phyloP scores from a whole-genome alignment of 2,113 vertebrate genomes.

The Aspidoscelis tigris region DNA sequence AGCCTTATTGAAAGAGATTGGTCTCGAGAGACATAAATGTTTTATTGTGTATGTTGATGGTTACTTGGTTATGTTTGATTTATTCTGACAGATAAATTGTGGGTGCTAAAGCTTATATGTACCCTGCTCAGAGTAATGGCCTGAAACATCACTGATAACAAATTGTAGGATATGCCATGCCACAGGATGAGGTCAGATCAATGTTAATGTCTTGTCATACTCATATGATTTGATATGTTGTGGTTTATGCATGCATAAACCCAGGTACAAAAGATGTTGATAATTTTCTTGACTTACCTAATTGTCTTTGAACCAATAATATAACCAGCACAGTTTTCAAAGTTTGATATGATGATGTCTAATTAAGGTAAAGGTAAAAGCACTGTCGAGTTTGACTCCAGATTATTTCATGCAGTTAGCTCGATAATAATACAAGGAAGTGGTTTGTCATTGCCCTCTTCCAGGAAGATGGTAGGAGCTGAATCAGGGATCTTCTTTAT shows the following conservation, averaged over 20 bases:
- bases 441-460: no score
- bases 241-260: constrained; percentile 1
- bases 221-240: constrained; percentile 9
- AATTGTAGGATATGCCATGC: neutral
- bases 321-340: neutral
- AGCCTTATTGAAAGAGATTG: neutral
- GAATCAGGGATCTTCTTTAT: no score
- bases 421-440: no score
- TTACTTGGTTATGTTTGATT: constrained; percentile 12
- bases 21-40: neutral
- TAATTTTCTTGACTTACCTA: constrained; percentile 8
- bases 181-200: constrained; percentile 5
- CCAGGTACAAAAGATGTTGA: neutral
- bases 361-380: no score
- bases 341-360: no score
- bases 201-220: constrained; percentile 31
- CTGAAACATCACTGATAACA: constrained; percentile 15
- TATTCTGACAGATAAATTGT: constrained; percentile 4
- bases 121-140: neutral
- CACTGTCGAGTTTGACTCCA: no score
- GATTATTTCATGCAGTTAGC: no score
- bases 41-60: neutral
- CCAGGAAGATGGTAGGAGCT: no score
- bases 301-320: constrained; percentile 3
- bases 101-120: neutral